Percentiles rank a stretch among this genome's conserved stretches.
These are phyloP conservation scores for Hydractinia symbiolongicarpus DNA, from an alignment of 30 jellyfish, hydroid and myxozoan species.

Conservation along the genomic window DNA sequence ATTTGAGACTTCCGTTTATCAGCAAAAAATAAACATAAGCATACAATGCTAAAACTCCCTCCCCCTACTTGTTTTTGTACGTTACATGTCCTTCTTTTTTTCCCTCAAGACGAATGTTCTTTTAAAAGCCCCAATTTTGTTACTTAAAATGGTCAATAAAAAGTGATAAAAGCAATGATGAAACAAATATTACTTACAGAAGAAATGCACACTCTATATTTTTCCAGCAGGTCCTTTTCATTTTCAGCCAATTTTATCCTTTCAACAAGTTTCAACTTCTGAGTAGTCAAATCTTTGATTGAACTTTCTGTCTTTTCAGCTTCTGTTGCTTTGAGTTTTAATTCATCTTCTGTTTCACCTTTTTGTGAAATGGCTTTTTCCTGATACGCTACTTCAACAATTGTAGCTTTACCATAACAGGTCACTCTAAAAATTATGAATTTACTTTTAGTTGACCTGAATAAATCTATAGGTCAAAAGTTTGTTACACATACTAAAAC, in stretches of 20 bases:
- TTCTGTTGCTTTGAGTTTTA: conserved; percentile 19
- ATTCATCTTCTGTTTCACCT: conserved; percentile 22
- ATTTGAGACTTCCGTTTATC: too few relatives aligned
- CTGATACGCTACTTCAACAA: conserved; percentile 53
- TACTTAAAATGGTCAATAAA: too few relatives aligned
- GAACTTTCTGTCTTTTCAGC: conserved; percentile 17
- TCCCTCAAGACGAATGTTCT: too few relatives aligned
- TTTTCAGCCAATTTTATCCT: conserved; percentile 26
- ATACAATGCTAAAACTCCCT: too few relatives aligned
- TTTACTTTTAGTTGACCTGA: not conserved
- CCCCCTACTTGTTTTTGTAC: too few relatives aligned
- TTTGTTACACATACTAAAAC: not conserved
- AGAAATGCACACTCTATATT: conserved; percentile 38
- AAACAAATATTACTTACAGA: not conserved
- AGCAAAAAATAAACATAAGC: too few relatives aligned
- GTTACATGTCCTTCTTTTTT: too few relatives aligned
- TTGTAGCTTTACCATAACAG: conserved; percentile 68
- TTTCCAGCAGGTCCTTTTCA: conserved; percentile 41
- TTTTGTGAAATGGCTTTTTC: conserved; percentile 5
- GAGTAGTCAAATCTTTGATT: conserved; percentile 14
- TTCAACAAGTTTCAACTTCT: conserved; percentile 15
- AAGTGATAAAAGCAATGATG: too few relatives aligned
- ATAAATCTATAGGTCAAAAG: not conserved
- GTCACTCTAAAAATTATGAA: conserved; percentile 37
- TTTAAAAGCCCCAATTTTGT: too few relatives aligned